These are phyloP conservation scores for Acanthurus lineatus DNA, from an alignment of 2,797 vertebrate species.

Conservation along the genomic window DNA sequence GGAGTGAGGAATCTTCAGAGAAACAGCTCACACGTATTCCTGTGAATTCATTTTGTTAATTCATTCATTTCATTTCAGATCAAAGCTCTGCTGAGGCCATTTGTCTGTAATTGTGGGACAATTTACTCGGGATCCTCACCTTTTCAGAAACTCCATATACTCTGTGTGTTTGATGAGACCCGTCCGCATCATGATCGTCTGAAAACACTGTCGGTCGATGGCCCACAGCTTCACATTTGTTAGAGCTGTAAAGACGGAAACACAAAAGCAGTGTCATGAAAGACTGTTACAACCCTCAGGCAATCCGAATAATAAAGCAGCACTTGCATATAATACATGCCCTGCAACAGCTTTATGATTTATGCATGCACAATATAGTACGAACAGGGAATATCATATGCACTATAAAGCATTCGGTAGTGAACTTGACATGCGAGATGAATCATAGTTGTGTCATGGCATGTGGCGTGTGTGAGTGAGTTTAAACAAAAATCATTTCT, in stretches of 20 bases:
- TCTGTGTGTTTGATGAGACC: conserved; percentile 87
- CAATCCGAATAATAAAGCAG: conserved; percentile 42
- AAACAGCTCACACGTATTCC: conserved; percentile 28
- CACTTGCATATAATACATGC: conserved; percentile 8
- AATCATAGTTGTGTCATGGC: conserved; percentile 7
- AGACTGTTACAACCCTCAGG: conserved; percentile 12
- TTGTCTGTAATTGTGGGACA: conserved; percentile 28
- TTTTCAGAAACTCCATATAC: conserved; percentile 87
- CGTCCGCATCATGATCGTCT: conserved; percentile 89
- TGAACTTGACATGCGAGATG: conserved; percentile 16
- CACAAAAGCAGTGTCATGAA: conserved; percentile 40
- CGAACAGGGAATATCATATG: neutral
- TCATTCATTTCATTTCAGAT: conserved; percentile 67
- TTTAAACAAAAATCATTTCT: neutral
- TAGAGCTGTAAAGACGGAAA: conserved; percentile 74
- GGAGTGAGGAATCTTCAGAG: conserved; percentile 15
- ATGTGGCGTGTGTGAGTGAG: neutral
- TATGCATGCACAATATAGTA: conserved; percentile 4
- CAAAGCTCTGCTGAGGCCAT: conserved; percentile 49
- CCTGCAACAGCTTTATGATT: conserved; percentile 20
- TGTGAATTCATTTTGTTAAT: conserved; percentile 62
- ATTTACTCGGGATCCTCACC: conserved; percentile 68
- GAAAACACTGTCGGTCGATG: conserved; percentile 88
- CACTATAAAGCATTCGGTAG: conserved; percentile 7
- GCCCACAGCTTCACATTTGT: conserved; percentile 88